A percentile compares a stretch with the other conserved stretches of the same genome.
Conservation (phyloP, 2,888 invertebrate species). For the Phoronis australis region DNA sequence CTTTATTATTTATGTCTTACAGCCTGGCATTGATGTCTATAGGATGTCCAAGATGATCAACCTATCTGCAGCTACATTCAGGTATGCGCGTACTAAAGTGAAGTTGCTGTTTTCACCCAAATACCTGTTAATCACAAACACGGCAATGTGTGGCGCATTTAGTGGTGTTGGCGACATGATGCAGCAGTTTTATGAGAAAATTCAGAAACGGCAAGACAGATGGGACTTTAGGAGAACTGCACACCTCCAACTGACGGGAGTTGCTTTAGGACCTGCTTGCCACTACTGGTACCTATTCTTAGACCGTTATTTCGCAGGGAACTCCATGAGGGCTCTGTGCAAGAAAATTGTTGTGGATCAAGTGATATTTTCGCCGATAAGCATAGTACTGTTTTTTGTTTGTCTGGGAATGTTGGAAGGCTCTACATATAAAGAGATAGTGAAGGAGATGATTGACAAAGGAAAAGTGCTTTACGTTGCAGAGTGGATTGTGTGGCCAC, state of each 20-base stretch:
- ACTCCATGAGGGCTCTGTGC: constrained; percentile 56
- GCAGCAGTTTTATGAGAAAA: constrained; percentile 71
- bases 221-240: constrained; percentile 59
- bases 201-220: constrained; percentile 20
- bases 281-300: constrained; percentile 82
- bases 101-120: too few species aligned
- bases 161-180: constrained; percentile 75
- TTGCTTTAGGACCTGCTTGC: constrained; percentile 71
- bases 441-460: constrained; percentile 65
- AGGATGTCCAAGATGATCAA: too few species aligned
- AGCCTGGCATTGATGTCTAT: too few species aligned
- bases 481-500: constrained; percentile 90
- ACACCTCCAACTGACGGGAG: constrained; percentile 74
- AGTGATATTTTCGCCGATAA: constrained; percentile 74
- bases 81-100: too few species aligned
- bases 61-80: too few species aligned
- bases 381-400: constrained; percentile 71
- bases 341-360: constrained; percentile 81
- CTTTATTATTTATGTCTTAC: too few species aligned
- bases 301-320: constrained; percentile 68
- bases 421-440: constrained; percentile 47
- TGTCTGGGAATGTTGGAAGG: constrained; percentile 71
- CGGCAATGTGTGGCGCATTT: constrained; percentile 68
- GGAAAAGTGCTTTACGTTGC: constrained; percentile 74
- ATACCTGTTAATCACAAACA: constrained; percentile 62